Conservation (phyloP, 2,888 invertebrate genomes). For the Pammene aurita region DNA sequence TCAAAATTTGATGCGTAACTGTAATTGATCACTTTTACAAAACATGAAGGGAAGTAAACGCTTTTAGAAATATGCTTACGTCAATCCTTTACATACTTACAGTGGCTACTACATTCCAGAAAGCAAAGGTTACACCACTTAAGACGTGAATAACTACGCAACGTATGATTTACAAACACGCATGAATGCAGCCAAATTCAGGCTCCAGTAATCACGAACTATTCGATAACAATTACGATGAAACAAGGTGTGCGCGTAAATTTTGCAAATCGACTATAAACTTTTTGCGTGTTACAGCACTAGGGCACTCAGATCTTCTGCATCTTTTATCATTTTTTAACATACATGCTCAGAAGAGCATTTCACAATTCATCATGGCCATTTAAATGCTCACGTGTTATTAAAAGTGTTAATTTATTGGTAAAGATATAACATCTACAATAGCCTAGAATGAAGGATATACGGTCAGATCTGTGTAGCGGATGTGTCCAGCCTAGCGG, state of each 20-base stretch:
- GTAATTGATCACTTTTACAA: conserved; percentile 7
- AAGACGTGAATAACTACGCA: conserved; percentile 26
- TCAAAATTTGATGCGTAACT: not conserved
- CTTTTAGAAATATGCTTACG: conserved; percentile 10
- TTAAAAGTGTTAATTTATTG: not conserved
- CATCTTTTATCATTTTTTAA: not conserved
- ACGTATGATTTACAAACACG: conserved; percentile 36
- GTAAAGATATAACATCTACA: not conserved
- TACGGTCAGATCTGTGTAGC: too few species aligned
- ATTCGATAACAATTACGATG: conserved; percentile 35
- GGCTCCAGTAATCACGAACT: conserved; percentile 38
- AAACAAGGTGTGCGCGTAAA: conserved; percentile 21
- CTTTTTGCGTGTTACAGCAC: conserved; percentile 1
- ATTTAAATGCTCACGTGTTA: not conserved
- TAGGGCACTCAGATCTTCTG: not conserved
- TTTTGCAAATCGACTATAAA: not conserved
- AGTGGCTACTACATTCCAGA: conserved; percentile 8
- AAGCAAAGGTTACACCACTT: conserved; percentile 37
- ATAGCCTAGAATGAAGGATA: too few species aligned
- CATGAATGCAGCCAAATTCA: conserved; percentile 37
- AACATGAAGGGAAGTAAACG: not conserved
- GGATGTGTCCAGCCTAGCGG: too few species aligned
- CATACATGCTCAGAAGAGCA: not conserved
- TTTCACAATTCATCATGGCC: not conserved
- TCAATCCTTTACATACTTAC: conserved; percentile 10